Percentiles rank a stretch among this genome's conserved stretches.
Conservation (phyloP, 2,113 vertebrate genomes). For the Dasyprocta punctata region DNA sequence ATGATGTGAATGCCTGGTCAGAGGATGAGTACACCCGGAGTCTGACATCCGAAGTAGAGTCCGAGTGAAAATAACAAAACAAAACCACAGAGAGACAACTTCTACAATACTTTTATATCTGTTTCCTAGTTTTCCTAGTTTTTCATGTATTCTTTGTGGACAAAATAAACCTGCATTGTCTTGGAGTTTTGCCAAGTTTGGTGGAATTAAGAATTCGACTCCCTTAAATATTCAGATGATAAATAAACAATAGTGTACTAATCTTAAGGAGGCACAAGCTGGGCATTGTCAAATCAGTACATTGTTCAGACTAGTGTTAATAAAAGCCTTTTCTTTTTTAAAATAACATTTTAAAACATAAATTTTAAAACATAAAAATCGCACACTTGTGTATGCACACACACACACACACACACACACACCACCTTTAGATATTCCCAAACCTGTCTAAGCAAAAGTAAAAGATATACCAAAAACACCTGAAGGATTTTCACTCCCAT, state of each 20-base stretch:
- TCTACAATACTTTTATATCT: not conserved
- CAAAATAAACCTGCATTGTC: not conserved
- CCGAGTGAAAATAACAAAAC: not conserved
- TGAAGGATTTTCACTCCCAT: not conserved
- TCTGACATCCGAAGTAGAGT: not conserved
- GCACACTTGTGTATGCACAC: not conserved
- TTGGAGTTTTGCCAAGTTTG: not conserved
- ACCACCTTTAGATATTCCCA: not conserved
- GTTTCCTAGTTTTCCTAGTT: not conserved
- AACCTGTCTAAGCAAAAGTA: not conserved
- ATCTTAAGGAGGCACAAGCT: not conserved
- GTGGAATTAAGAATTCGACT: not conserved
- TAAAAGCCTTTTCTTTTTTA: not conserved
- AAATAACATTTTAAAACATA: not conserved
- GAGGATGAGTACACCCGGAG: too few relatives aligned
- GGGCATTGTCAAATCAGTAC: not conserved
- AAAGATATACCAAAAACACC: not conserved
- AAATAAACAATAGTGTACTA: not conserved
- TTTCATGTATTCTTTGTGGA: not conserved
- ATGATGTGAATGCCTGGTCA: not conserved
- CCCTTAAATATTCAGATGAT: not conserved
- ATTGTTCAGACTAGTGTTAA: not conserved
- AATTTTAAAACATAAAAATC: not conserved
- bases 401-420: not conserved
- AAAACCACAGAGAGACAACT: not conserved